phyloP scores from a whole-genome alignment of 2,888 invertebrate species.

The Dolichomitus sp. region DNA sequence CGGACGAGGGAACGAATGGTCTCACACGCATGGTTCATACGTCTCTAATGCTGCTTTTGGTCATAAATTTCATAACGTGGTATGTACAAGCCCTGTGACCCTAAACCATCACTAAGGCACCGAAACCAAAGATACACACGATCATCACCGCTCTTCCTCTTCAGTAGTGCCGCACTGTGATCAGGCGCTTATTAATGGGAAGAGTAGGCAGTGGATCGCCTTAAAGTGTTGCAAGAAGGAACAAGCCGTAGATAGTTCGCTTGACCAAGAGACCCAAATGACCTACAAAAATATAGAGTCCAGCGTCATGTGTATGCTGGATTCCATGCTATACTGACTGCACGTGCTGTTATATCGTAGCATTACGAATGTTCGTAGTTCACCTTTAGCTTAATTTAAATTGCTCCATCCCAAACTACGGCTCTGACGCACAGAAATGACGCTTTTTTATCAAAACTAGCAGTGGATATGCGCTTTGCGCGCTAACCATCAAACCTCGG shows the following conservation, averaged over 20 bases:
- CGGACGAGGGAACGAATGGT: not conserved
- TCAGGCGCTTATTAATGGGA: not conserved
- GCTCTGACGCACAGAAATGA: not conserved
- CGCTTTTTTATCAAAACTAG: not conserved
- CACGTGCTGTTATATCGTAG: not conserved
- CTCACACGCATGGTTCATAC: not conserved
- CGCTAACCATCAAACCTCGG: too few relatives aligned
- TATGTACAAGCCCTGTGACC: not conserved
- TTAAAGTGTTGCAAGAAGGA: slow-evolving; percentile 4
- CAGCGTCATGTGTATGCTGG: not conserved
- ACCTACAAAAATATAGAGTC: not conserved
- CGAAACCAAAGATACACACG: slow-evolving; percentile 11
- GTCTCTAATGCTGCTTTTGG: not conserved
- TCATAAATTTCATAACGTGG: slow-evolving; percentile 5
- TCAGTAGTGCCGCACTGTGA: not conserved
- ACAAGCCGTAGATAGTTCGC: not conserved
- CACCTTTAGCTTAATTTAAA: slow-evolving; percentile 1
- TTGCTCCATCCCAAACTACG: not conserved
- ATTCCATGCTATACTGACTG: not conserved
- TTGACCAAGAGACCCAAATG: not conserved
- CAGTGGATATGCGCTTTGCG: too few relatives aligned
- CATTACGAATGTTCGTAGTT: not conserved
- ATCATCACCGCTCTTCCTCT: not conserved
- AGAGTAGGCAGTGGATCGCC: not conserved
- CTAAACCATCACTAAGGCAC: slow-evolving; percentile 12